These are phyloP conservation scores for Platycheirus albimanus DNA, from an alignment of 2,888 invertebrate species.

Conservation along the genomic window DNA sequence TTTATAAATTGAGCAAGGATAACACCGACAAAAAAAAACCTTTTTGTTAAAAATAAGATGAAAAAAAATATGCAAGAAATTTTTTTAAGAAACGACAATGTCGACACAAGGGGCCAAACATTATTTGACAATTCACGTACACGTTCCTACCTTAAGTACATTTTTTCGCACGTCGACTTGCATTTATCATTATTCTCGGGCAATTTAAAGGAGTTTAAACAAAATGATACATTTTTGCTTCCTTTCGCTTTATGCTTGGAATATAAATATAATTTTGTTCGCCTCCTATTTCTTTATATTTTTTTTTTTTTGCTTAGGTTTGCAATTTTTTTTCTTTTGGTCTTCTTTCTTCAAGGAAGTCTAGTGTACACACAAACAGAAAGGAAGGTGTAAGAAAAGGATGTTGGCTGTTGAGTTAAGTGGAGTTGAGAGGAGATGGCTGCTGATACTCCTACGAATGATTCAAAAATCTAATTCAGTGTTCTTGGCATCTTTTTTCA, in stretches of 20 bases:
- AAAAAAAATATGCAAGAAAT: not conserved
- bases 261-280: constrained; percentile 61
- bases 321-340: constrained; percentile 31
- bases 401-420: constrained; percentile 18
- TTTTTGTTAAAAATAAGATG: not conserved
- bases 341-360: constrained; percentile 20
- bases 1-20: constrained; percentile 24
- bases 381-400: constrained; percentile 24
- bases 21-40: not conserved
- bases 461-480: constrained; percentile 57
- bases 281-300: not conserved
- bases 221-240: constrained; percentile 53
- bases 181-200: constrained; percentile 71
- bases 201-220: constrained; percentile 70
- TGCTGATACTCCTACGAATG: constrained; percentile 22
- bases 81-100: not conserved
- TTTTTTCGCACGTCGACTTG: constrained; percentile 71
- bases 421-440: constrained; percentile 9
- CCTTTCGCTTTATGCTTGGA: constrained; percentile 37
- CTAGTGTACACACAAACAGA: constrained; percentile 4
- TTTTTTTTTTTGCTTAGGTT: constrained; percentile 36
- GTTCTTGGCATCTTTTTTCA: constrained; percentile 58
- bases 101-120: constrained; percentile 21
- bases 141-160: constrained; percentile 52
- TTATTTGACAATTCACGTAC: constrained; percentile 65